Evolutionary conservation across 2,113 vertebrate species (phyloP), one percentile per base, ranked within the genome.

Genomic region (Myanophis thanlyinensis): DNA sequence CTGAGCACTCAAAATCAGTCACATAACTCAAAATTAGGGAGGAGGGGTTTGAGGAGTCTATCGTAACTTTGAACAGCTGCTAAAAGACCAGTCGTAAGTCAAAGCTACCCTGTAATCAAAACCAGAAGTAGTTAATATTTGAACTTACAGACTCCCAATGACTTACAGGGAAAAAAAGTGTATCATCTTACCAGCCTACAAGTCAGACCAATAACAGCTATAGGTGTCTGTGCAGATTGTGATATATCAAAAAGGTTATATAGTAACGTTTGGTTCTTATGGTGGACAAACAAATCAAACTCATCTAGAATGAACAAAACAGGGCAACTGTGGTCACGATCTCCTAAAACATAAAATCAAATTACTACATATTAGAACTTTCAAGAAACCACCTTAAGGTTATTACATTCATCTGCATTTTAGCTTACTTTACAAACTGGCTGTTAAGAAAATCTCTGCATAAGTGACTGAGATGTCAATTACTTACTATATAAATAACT

Each of bases 171-270:
- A 53, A 53, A 0, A 3, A 40, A 49, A 3, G 22, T 1, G 4
- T 5, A 23, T 95, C 0, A 35, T 80, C 97, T 96, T 96, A 99
- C 99, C 98, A 99, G 98, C 91, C 99, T 98, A 93, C 99, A 99
- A 4, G 99, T 99, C 91, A 99, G 93, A 6, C 99, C 99, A 40
- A 99, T 97, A 47, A 99, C 98, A 1, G 98, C 98, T 6, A 99
- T 48, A 0, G 99, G 99, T 12, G 99, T 98, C 98, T 99, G 99
- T 8, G 99, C 98, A 0, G 99, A 99, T 97, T 99, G 99, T 62
- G 99, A 99, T 62, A 99, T 97, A 20, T 99, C 99, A 0, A 99
- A 98, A 89, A 99, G 98, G 96, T 99, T 99, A 96, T 99, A 99
- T 35, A 99, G 98, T 84, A 99, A 97, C 0, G 98, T 99, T 96